Base-by-base conservation (phyloP, 2,113 vertebrate species). In the Oryzias melastigma region DNA sequence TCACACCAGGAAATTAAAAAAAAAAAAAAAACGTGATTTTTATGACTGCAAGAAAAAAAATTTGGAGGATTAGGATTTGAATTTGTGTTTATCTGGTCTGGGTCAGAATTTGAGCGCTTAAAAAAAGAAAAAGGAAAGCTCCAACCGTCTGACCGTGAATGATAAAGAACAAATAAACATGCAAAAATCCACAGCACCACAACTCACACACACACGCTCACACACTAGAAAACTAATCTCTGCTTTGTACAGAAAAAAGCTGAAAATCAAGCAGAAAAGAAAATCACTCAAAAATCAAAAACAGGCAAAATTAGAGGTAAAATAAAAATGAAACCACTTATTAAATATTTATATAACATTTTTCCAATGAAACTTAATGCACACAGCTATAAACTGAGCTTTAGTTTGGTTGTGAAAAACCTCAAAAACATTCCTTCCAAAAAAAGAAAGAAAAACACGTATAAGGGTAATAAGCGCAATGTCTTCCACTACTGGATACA, bases 121-220 rank as follows among this genome's bases (percentile, higher is more conserved):
- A 35, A 35, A 35, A 35, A 35, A 35, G 6, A 29, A 35, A 35
- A 51, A 14, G 44, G 78, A 83, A 86, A 83, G 68, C 57, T 73
- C 75, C 76, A 40, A 80, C 74, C 82, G 63, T 68, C 73, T 74
- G 73, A 71, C 66, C 75, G 68, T 65, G 53, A 85, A 84, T 78
- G 54, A 87, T 81, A 52, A 68, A 60, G 70, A 81, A 63, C 67
- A 81, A 86, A 85, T 75, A 69, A 86, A 89, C 83, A 83, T 89
- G 84, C 84, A 90, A 89, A 46, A 89, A 78, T 88, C 79, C 87
- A 91, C 82, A 82, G 80, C 86, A 91, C 80, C 82, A 87, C 81
- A 85, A 75, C 78, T 68, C 84, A 40, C 73, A 46, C 82, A 25
- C 73, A 13, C 79, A 60, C 75, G 14, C 75, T 56, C 81, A 67